These are phyloP conservation scores for Saguinus midas DNA, from an alignment of 2,113 vertebrate species.

Conservation along the genomic window DNA sequence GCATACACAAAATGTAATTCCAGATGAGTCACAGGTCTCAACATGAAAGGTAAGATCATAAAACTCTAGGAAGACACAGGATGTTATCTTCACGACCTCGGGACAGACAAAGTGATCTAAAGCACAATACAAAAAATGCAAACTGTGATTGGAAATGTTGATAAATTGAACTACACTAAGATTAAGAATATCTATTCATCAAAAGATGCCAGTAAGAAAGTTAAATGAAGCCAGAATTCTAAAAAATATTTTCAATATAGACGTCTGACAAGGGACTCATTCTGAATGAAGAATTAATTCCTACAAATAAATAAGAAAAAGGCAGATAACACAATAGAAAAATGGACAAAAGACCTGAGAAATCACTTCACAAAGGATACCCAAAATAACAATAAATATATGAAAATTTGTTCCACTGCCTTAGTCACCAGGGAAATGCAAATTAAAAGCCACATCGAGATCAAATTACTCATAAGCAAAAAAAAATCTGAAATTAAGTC, in stretches of 20 bases:
- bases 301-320: slow-evolving; percentile 7
- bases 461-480: not conserved
- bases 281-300: not conserved
- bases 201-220: slow-evolving; percentile 1
- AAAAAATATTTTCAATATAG: not conserved
- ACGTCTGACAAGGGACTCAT: not conserved
- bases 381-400: not conserved
- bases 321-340: not conserved
- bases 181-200: not conserved
- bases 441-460: slow-evolving; percentile 11
- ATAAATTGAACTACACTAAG: not conserved
- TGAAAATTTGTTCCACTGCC: not conserved
- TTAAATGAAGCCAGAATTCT: not conserved
- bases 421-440: slow-evolving; percentile 35
- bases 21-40: not conserved
- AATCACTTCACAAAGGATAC: not conserved
- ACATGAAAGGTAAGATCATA: not conserved
- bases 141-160: not conserved
- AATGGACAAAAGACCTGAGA: not conserved
- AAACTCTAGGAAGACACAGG: not conserved
- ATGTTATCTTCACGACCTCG: not conserved
- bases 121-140: not conserved
- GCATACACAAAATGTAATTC: not conserved
- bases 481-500: slow-evolving; percentile 12
- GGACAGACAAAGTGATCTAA: not conserved